phyloP scores from a whole-genome alignment of 2,888 invertebrate genomes.

The Drosophila glabriapex region DNA sequence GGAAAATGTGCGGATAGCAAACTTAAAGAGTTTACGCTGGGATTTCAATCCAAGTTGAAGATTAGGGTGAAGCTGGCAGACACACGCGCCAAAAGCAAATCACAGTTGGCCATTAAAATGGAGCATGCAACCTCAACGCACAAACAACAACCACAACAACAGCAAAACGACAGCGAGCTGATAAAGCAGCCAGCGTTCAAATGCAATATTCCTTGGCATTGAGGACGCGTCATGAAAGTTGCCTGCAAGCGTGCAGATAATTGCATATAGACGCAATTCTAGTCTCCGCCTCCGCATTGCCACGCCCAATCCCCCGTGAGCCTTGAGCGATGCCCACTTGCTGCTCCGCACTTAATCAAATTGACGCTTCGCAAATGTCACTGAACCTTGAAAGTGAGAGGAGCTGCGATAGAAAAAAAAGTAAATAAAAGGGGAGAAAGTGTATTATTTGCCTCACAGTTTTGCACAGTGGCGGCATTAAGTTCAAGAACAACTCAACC shows the following conservation, averaged over 20 bases:
- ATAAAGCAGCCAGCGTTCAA: slow-evolving; percentile 50
- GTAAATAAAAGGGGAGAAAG: slow-evolving; percentile 40
- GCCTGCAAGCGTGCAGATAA: slow-evolving; percentile 65
- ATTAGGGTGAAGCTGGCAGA: background rate
- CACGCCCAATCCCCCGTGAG: slow-evolving; percentile 4
- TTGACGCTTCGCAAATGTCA: slow-evolving; percentile 75
- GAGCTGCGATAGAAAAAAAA: background rate
- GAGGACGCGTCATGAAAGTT: slow-evolving; percentile 49
- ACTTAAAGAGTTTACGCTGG: slow-evolving; percentile 17
- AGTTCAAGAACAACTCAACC: slow-evolving; percentile 69
- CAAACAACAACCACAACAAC: slow-evolving; percentile 7
- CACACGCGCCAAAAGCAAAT: slow-evolving; percentile 34
- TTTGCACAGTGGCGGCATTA: slow-evolving; percentile 61
- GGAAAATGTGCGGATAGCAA: slow-evolving; percentile 30
- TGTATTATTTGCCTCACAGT: slow-evolving; percentile 69
- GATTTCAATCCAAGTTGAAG: slow-evolving; percentile 4
- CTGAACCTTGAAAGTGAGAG: slow-evolving; percentile 67
- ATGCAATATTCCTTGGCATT: slow-evolving; percentile 71
- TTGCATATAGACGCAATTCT: slow-evolving; percentile 65
- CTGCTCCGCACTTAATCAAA: slow-evolving; percentile 73
- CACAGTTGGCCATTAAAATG: slow-evolving; percentile 48
- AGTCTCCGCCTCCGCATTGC: slow-evolving; percentile 1
- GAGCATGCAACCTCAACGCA: slow-evolving; percentile 46
- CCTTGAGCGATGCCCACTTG: slow-evolving; percentile 37
- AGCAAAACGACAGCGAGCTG: slow-evolving; percentile 10